Evolutionary conservation across 2,888 invertebrate species (phyloP).

Genomic region (Bembecia ichneumoniformis): DNA sequence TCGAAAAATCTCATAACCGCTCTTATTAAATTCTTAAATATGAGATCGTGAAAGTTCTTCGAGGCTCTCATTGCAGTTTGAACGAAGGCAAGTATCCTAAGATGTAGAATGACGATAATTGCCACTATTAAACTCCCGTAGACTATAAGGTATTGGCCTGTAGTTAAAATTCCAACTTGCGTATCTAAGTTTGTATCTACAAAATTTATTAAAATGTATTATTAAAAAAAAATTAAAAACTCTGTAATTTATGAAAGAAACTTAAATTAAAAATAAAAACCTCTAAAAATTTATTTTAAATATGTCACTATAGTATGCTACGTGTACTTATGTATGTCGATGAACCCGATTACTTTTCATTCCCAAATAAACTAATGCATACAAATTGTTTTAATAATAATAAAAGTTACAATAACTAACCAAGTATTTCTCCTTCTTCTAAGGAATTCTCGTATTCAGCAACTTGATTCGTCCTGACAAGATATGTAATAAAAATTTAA

Average conservation of each 20-base stretch:
- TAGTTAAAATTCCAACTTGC: slow-evolving; percentile 41
- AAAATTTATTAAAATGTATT: slow-evolving; percentile 6
- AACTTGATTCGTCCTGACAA: slow-evolving; percentile 52
- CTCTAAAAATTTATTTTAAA: too few relatives aligned
- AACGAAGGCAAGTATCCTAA: slow-evolving; percentile 74
- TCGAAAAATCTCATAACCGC: slow-evolving; percentile 84
- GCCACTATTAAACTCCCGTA: slow-evolving; percentile 40
- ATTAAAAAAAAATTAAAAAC: too few relatives aligned
- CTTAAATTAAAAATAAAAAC: too few relatives aligned
- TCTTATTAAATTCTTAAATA: slow-evolving; percentile 80
- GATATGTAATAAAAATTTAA: too few relatives aligned
- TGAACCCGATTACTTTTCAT: too few relatives aligned
- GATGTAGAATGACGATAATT: slow-evolving; percentile 58
- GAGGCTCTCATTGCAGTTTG: slow-evolving; percentile 76
- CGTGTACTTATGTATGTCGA: too few relatives aligned
- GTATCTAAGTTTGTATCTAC: slow-evolving; percentile 39
- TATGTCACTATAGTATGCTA: too few relatives aligned
- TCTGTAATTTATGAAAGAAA: too few relatives aligned
- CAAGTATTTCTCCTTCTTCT: slow-evolving; percentile 31
- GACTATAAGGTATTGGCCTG: slow-evolving; percentile 41
- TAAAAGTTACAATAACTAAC: slow-evolving; percentile 18
- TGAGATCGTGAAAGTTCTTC: slow-evolving; percentile 78
- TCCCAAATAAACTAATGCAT: too few relatives aligned
- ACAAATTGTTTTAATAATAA: too few relatives aligned
- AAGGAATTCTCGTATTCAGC: slow-evolving; percentile 34